Base-by-base conservation (phyloP, 2,888 invertebrate species). In the Dorcus parallelipipedus region DNA sequence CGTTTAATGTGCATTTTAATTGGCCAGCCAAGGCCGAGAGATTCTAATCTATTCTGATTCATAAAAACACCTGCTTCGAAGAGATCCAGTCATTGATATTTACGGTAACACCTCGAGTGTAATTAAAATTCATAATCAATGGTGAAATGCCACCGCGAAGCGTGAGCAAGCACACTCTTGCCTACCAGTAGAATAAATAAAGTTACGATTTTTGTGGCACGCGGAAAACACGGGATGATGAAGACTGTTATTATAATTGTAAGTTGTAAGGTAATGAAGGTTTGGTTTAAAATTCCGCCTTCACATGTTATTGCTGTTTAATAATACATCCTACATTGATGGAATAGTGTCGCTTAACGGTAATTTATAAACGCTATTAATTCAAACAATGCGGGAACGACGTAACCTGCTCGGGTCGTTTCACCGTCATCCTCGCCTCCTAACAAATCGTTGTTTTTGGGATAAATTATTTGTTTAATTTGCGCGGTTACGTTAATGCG, bases 61-160 rank as follows among this genome's bases (percentile, higher is more conserved):
- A 47, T 47, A 17, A 26, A 9, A 49, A 49, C 50, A 49, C 50
- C 50, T 49, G 50, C 50, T 17, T 33, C 26, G 38, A 10, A 14
- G 42, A 17, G 42, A 42, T 10, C 42, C 14, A 42, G 42, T 42
- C 42, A 42, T 42, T 42, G 42, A 42, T 42, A 42, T 42, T 42
- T 42, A 42, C 26, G 26, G 26, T 33, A 33, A 33, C 42, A 42
- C 42, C 42, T 42, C 14, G 17, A 10, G 42, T 14, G 17, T 14
- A 42, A 42, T 42, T 33, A 42, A 42, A 42, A 42, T 42, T 10
- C 42, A 42, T 42, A 42, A 42, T 42, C 14, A 42, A 42, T 42
- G 26, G 26, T 33, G 26, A 42, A 42, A 42, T 14, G 42, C 10
- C 42, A 17, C 10, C 26, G 3, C 5, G 42, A 17, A 42, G 42